phyloP scores from a whole-genome alignment of 2,888 invertebrate genomes.

The Stomorhina lunata region DNA sequence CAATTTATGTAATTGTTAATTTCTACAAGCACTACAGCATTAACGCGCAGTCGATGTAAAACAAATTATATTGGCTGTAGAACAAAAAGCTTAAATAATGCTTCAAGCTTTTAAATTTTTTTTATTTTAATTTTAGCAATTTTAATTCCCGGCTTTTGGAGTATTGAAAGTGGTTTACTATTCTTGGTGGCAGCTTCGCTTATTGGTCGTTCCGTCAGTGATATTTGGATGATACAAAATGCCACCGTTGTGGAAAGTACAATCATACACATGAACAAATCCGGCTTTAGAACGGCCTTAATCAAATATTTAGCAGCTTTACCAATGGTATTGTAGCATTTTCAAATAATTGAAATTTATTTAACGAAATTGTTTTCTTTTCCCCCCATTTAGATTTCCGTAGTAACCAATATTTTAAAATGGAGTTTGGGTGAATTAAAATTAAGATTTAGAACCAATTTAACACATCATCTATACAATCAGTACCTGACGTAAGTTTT shows the following conservation, averaged over 20 bases:
- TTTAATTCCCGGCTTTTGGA: conserved; percentile 89
- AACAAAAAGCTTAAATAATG: too few species aligned
- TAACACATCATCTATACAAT: conserved; percentile 92
- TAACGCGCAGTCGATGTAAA: too few species aligned
- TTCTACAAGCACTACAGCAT: too few species aligned
- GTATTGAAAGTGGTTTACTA: conserved; percentile 88
- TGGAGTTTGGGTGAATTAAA: conserved; percentile 97
- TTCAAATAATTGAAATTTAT: too few species aligned
- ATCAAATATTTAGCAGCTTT: conserved; percentile 90
- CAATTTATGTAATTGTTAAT: too few species aligned
- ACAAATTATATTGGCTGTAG: too few species aligned
- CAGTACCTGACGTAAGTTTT: conserved; percentile 94
- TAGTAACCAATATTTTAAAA: conserved; percentile 96
- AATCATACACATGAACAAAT: conserved; percentile 92
- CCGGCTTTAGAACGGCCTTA: conserved; percentile 87
- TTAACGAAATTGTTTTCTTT: conserved; percentile 67
- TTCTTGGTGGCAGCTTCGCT: conserved; percentile 89
- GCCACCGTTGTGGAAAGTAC: conserved; percentile 96
- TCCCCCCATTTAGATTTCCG: conserved; percentile 86
- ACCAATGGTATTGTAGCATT: conserved; percentile 94
- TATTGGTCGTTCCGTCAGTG: conserved; percentile 94
- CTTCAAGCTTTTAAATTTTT: too few species aligned
- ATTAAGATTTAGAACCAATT: conserved; percentile 92
- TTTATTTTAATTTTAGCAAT: conserved; percentile 80
- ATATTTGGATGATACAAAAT: conserved; percentile 98